Evolutionary conservation across 1,140 invertebrate species (phyloP).

Genomic region (Platorchestia sp.): DNA sequence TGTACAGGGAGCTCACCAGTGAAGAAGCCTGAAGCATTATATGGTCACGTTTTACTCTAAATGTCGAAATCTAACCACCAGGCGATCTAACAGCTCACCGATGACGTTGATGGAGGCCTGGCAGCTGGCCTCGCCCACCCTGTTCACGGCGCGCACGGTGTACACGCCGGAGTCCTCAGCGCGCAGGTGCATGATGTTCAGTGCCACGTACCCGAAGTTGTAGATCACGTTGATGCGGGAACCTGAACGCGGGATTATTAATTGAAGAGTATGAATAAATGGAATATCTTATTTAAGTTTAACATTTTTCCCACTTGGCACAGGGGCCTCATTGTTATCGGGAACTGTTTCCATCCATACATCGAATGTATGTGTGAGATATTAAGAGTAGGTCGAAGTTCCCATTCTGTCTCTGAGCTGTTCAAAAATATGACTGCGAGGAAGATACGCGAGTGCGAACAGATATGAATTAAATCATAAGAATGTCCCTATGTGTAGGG

Average conservation of each 20-base stretch:
- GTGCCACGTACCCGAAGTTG: constrained; percentile 87
- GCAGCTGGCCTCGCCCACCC: constrained; percentile 87
- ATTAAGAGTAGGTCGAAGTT: background rate
- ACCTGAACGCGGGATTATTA: constrained; percentile 53
- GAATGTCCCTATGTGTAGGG: background rate
- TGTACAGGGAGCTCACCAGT: no score
- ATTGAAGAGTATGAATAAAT: background rate
- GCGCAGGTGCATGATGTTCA: constrained; percentile 97
- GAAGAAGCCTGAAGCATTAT: no score
- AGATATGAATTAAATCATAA: background rate
- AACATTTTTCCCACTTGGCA: background rate
- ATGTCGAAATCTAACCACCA: no score
- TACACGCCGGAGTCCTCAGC: constrained; percentile 94
- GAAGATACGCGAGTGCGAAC: background rate
- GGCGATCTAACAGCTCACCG: constrained; percentile 48
- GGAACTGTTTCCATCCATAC: background rate
- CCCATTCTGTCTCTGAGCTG: background rate
- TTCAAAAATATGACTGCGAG: background rate
- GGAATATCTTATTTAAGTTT: background rate
- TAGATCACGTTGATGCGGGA: constrained; percentile 74
- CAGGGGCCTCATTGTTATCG: background rate
- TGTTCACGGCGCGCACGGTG: constrained; percentile 89
- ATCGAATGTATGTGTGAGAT: background rate
- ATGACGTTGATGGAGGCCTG: constrained; percentile 80
- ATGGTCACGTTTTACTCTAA: no score